phyloP scores from a whole-genome alignment of 2,888 invertebrate species.

The Myathropa florea region DNA sequence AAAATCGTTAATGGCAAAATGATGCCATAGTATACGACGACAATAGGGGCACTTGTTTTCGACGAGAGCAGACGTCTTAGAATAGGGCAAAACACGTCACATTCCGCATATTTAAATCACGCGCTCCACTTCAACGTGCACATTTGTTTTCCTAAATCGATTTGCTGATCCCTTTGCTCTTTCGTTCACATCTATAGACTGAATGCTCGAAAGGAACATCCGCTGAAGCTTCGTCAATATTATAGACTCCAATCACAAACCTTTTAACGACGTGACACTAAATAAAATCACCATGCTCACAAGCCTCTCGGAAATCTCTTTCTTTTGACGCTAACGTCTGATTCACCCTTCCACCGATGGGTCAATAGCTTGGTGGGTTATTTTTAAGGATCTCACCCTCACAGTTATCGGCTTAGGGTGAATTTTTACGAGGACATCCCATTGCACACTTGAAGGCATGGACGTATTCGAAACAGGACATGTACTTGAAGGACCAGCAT shows the following conservation, averaged over 20 bases:
- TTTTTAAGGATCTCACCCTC: conserved; percentile 22
- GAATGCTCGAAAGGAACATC: not conserved
- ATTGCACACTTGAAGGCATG: conserved; percentile 15
- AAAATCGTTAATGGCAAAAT: conserved; percentile 59
- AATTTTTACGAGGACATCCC: conserved; percentile 38
- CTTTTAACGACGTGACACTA: conserved; percentile 49
- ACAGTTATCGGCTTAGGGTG: conserved; percentile 35
- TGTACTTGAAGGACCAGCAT: conserved; percentile 14
- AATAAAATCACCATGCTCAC: conserved; percentile 48
- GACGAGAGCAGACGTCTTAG: not conserved
- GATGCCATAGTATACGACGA: conserved; percentile 25
- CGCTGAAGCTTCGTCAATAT: conserved; percentile 7
- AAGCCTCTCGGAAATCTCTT: conserved; percentile 12
- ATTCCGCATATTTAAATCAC: conserved; percentile 34
- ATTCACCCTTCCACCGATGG: not conserved
- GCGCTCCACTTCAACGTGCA: conserved; percentile 12
- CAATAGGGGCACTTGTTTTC: not conserved
- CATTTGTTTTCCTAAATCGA: conserved; percentile 35
- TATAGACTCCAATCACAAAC: conserved; percentile 36
- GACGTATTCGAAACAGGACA: conserved; percentile 19
- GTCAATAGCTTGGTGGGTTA: conserved; percentile 46
- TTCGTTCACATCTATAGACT: not conserved
- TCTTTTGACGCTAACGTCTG: not conserved
- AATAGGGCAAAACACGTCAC: not conserved
- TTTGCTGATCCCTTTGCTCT: conserved; percentile 11